These are phyloP conservation scores for Alsophila aescularia DNA, from an alignment of 2,888 invertebrate genomes.

Conservation along the genomic window DNA sequence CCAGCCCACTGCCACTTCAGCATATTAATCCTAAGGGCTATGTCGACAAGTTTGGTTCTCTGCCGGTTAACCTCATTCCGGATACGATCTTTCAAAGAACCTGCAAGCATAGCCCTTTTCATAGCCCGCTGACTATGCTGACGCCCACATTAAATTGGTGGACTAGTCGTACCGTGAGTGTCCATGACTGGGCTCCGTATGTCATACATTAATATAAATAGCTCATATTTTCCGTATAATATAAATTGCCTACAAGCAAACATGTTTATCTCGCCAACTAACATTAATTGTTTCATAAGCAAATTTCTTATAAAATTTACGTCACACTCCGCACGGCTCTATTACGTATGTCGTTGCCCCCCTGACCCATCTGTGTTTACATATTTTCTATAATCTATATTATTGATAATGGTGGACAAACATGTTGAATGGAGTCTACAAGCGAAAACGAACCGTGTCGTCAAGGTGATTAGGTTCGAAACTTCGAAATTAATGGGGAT, in stretches of 20 bases:
- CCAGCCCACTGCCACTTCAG: too few relatives aligned
- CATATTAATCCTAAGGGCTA: too few relatives aligned
- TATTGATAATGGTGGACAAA: slow-evolving; percentile 57
- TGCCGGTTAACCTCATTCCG: too few relatives aligned
- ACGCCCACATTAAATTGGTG: too few relatives aligned
- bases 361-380: slow-evolving; percentile 61
- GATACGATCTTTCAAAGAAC: too few relatives aligned
- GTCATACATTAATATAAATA: too few relatives aligned
- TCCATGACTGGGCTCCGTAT: too few relatives aligned
- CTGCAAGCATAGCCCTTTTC: too few relatives aligned
- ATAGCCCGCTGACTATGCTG: too few relatives aligned
- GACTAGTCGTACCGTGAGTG: too few relatives aligned
- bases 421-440: slow-evolving; percentile 44
- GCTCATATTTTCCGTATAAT: too few relatives aligned
- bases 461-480: slow-evolving; percentile 37
- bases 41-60: too few relatives aligned
- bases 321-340: slow-evolving; percentile 40
- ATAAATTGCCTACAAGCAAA: background rate
- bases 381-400: slow-evolving; percentile 42
- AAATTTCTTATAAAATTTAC: slow-evolving; percentile 39
- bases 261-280: slow-evolving; percentile 1
- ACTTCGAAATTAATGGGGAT: background rate
- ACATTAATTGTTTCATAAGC: slow-evolving; percentile 20
- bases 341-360: slow-evolving; percentile 57
- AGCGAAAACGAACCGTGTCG: slow-evolving; percentile 40